Evolutionary conservation across 2,888 invertebrate species (phyloP).

Genomic region (Apamea crenata): DNA sequence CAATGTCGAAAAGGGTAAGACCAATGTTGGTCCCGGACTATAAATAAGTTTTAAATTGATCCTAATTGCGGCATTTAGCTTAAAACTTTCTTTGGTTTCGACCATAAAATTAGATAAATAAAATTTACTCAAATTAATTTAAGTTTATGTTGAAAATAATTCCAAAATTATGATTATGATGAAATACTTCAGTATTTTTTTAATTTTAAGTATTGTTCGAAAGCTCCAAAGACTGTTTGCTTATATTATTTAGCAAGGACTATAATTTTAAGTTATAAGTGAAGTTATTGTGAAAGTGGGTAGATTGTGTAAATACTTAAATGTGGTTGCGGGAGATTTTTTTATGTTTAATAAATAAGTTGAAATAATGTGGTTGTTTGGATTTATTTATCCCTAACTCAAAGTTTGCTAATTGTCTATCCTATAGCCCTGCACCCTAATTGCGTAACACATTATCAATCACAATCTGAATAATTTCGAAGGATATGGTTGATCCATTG

Average conservation of each 20-base stretch:
- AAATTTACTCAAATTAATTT: slow-evolving; percentile 33
- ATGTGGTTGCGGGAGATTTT: slow-evolving; percentile 23
- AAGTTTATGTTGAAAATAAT: background rate
- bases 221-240: slow-evolving; percentile 43
- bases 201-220: slow-evolving; percentile 17
- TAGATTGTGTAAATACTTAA: background rate
- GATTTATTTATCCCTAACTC: background rate
- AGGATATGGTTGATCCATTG: background rate
- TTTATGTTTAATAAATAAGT: slow-evolving; percentile 57
- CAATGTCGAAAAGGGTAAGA: background rate
- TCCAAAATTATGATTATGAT: background rate
- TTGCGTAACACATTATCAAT: background rate
- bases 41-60: background rate
- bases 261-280: slow-evolving; percentile 12
- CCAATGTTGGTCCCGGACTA: background rate
- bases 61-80: background rate
- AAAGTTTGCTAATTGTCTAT: background rate
- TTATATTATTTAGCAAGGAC: slow-evolving; percentile 47
- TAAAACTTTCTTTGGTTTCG: background rate
- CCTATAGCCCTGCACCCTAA: no score
- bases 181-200: background rate
- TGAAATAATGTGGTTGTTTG: slow-evolving; percentile 5
- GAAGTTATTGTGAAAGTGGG: background rate
- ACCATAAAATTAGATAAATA: background rate
- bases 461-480: background rate